Conservation (phyloP, 2,888 invertebrate genomes). For the Elmis aenea region DNA sequence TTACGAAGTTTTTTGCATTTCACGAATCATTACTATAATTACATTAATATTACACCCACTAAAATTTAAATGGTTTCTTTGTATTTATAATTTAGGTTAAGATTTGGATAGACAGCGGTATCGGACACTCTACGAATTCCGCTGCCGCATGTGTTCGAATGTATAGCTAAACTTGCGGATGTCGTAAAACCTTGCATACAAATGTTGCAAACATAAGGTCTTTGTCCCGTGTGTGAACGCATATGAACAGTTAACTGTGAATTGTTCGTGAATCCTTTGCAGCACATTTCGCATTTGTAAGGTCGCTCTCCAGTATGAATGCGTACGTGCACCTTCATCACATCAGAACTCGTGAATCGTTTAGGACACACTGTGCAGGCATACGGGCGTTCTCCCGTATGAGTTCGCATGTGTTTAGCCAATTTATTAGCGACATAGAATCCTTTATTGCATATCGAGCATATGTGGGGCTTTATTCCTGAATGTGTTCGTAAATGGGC, state of each 20-base stretch:
- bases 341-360: slow-evolving; percentile 26
- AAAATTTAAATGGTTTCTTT: no score
- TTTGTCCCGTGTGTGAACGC: slow-evolving; percentile 20
- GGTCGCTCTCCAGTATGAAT: slow-evolving; percentile 28
- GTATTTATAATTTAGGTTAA: slow-evolving; percentile 4
- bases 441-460: slow-evolving; percentile 30
- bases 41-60: no score
- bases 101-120: slow-evolving; percentile 12
- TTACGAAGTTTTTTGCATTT: no score
- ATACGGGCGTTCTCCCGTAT: slow-evolving; percentile 39
- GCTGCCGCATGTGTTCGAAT: slow-evolving; percentile 17
- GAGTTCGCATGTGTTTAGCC: slow-evolving; percentile 39
- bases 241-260: slow-evolving; percentile 28
- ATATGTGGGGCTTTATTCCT: slow-evolving; percentile 31
- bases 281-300: slow-evolving; percentile 24
- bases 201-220: slow-evolving; percentile 22
- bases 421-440: slow-evolving; percentile 32
- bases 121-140: slow-evolving; percentile 13
- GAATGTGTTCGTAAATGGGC: slow-evolving; percentile 36
- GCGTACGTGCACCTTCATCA: slow-evolving; percentile 26
- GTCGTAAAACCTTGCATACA: slow-evolving; percentile 25
- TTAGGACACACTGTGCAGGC: slow-evolving; percentile 32
- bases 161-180: slow-evolving; percentile 19
- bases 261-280: slow-evolving; percentile 27
- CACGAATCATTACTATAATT: no score